Base-by-base conservation (phyloP, 2,888 invertebrate genomes). In the Rhagophthalmus giganteus region DNA sequence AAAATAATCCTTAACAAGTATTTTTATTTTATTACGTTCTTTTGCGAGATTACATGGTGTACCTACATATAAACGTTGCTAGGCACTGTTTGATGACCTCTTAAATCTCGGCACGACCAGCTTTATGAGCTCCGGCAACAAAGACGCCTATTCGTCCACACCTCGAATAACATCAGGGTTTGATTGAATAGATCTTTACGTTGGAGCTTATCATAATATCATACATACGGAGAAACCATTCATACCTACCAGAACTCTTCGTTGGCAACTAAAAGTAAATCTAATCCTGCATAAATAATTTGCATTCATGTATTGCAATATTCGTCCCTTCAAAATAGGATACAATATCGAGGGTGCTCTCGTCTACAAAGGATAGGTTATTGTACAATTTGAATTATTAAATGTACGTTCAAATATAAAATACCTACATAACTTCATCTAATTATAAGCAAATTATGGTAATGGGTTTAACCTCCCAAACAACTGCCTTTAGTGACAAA, bases 271-370 rank as follows among this genome's bases (percentile, higher is more conserved):
- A 40, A 40, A 51, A 51, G 38, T 51, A 45, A 30, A 28, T 35
- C 39, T 51, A 51, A 51, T 51, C 51, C 51, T 45, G 39, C 51
- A 45, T 51, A 51, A 51, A 40, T 51, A 51, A 51, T 51, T 51
- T 26, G 40, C 35, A 51, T 51, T 51, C 51, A 40, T 25, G 34
- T 46, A 35, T 49, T 45, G 46, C 34, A 39, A n/a, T n/a, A 45
- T 40, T 28, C 34, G 28, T 45, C 31, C 20, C n/a, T 31, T 14
- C 32, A 26, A 28, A 39, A 33, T 40, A 45, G 51, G 45, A 51
- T 40, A 46, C 34, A 16, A 26, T 32, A 13, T 20, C 24, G 25
- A 46, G 46, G 32, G 46, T 26, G 15, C 38, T 46, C 27, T 39
- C 39, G 20, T 20, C 7, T 7, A 20, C 20, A 20, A 20, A 20